A percentile compares a stretch with the other conserved stretches of the same genome.
These are phyloP conservation scores for Pipistrellus nathusii DNA, from an alignment of 2,797 vertebrate genomes.

Conservation along the genomic window DNA sequence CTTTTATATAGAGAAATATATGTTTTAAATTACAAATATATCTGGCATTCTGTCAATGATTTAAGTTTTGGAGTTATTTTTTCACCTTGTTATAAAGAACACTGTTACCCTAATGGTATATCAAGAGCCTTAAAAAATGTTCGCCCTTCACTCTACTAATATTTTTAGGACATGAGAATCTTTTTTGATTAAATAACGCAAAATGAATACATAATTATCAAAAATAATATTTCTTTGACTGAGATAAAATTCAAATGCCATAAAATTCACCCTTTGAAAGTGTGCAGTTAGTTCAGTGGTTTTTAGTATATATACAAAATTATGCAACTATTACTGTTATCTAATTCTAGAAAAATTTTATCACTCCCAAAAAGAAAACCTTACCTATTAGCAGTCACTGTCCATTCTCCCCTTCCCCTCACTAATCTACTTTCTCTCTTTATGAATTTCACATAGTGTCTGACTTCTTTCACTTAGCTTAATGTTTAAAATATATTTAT, in stretches of 20 bases:
- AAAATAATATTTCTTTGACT: background rate
- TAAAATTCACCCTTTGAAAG: constrained; percentile 5
- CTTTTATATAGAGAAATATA: background rate
- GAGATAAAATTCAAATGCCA: background rate
- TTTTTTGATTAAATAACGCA: constrained; percentile 15
- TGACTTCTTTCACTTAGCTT: constrained; percentile 12
- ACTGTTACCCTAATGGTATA: background rate
- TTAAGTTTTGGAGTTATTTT: constrained; percentile 8
- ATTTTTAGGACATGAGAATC: background rate
- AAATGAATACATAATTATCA: constrained; percentile 39
- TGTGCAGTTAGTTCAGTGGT: background rate
- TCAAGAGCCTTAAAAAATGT: constrained; percentile 38
- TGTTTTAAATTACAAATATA: background rate
- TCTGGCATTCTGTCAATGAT: background rate
- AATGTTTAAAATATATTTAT: constrained; percentile 46
- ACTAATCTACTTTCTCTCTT: background rate
- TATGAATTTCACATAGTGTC: background rate
- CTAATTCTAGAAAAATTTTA: background rate
- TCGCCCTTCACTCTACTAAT: background rate
- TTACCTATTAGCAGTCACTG: background rate
- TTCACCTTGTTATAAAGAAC: constrained; percentile 29
- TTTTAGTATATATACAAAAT: background rate
- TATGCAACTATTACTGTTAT: background rate
- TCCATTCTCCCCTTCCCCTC: background rate
- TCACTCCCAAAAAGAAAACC: background rate